Evolutionary conservation across 2,113 vertebrate genomes (phyloP).

Genomic region (Equus quagga): DNA sequence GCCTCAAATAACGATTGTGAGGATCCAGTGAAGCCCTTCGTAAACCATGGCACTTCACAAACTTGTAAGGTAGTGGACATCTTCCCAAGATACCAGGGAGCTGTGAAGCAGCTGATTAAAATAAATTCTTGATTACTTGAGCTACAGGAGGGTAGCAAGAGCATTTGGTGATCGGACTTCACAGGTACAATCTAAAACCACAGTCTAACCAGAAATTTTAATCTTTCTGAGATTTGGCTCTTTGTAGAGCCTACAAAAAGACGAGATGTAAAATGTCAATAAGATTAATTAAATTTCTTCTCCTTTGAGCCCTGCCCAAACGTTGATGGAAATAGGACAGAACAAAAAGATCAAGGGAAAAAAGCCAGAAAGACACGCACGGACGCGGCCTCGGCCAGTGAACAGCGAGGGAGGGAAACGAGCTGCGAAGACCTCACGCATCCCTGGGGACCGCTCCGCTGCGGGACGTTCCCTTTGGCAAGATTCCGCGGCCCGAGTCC

Average conservation of each 20-base stretch:
- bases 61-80: neutral
- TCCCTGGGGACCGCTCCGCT: neutral
- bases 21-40: neutral
- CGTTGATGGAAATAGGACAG: neutral
- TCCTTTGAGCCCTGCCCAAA: conserved; percentile 31
- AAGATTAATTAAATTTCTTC: conserved; percentile 8
- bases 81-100: neutral
- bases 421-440: neutral
- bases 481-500: neutral
- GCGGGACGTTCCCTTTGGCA: neutral
- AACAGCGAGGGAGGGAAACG: neutral
- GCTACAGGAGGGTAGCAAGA: neutral
- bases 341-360: neutral
- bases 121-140: conserved; percentile 8
- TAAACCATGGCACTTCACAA: neutral
- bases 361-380: neutral
- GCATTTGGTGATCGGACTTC: neutral
- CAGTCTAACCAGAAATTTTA: conserved; percentile 29
- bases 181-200: neutral
- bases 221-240: neutral
- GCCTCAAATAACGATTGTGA: conserved; percentile 5
- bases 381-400: neutral
- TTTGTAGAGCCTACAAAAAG: neutral
- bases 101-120: neutral
- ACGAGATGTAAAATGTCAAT: neutral